These are phyloP conservation scores for Acronicta alni DNA, from an alignment of 2,888 invertebrate genomes.

Conservation along the genomic window DNA sequence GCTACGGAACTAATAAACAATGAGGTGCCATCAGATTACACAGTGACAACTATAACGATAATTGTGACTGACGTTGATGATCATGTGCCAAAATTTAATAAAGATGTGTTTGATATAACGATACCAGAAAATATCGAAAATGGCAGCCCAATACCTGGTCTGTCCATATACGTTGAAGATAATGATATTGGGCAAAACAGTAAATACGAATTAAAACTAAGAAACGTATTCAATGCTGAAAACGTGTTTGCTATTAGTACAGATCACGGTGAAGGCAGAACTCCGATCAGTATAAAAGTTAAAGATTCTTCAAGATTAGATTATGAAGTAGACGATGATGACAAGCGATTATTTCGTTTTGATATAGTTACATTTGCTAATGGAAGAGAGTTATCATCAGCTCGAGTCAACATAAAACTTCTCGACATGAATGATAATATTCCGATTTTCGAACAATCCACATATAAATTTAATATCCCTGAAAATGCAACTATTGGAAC, in stretches of 20 bases:
- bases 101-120: slow-evolving; percentile 90
- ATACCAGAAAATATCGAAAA: slow-evolving; percentile 94
- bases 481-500: slow-evolving; percentile 91
- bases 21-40: slow-evolving; percentile 91
- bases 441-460: slow-evolving; percentile 91
- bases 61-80: slow-evolving; percentile 95
- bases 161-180: slow-evolving; percentile 93
- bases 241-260: slow-evolving; percentile 91
- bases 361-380: slow-evolving; percentile 91
- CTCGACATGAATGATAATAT: slow-evolving; percentile 94
- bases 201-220: slow-evolving; percentile 90
- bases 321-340: slow-evolving; percentile 91
- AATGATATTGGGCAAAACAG: slow-evolving; percentile 93
- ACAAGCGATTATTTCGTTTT: slow-evolving; percentile 90
- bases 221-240: slow-evolving; percentile 89
- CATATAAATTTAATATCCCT: slow-evolving; percentile 91
- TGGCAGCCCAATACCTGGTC: slow-evolving; percentile 91
- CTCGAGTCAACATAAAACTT: slow-evolving; percentile 91
- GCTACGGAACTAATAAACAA: slow-evolving; percentile 93
- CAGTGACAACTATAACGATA: slow-evolving; percentile 92
- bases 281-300: slow-evolving; percentile 93
- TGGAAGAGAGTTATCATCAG: slow-evolving; percentile 88
- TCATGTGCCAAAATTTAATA: slow-evolving; percentile 92
- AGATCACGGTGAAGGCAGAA: slow-evolving; percentile 91
- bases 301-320: slow-evolving; percentile 91